Percentiles rank a stretch among this genome's conserved stretches.
Evolutionary conservation across 2,888 invertebrate genomes (phyloP).

Genomic region (Drosophila percnosoma): DNA sequence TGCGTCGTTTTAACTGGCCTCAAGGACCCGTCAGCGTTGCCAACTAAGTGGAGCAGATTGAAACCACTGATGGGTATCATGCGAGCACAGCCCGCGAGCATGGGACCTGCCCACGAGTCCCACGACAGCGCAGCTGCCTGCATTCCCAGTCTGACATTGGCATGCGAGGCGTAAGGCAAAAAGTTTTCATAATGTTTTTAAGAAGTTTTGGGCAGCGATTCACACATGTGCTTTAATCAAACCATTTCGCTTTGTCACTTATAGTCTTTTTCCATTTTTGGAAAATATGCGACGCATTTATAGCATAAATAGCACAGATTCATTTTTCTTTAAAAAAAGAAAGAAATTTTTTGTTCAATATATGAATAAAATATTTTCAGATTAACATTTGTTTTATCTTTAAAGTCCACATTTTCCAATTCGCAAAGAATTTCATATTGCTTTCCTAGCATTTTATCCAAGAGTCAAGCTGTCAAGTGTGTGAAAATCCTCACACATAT

Average conservation of each 20-base stretch:
- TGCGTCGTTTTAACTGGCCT: constrained; percentile 21
- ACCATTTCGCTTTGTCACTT: constrained; percentile 5
- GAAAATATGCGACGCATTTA: background rate
- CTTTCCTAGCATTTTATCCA: constrained; percentile 14
- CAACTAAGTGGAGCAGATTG: constrained; percentile 39
- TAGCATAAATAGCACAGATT: background rate
- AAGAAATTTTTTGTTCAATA: too few species aligned
- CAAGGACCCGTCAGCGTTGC: constrained; percentile 26
- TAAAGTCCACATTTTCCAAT: background rate
- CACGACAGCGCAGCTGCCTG: constrained; percentile 18
- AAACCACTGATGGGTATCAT: constrained; percentile 22
- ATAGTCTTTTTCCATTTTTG: background rate
- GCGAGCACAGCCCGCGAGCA: constrained; percentile 5
- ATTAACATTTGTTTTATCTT: background rate
- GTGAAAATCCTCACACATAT: constrained; percentile 1
- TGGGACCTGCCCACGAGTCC: background rate
- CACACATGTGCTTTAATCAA: background rate
- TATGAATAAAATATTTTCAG: background rate
- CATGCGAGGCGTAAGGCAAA: constrained; percentile 23
- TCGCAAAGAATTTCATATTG: constrained; percentile 10
- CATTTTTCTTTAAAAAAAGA: background rate
- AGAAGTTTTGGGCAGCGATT: constrained; percentile 3
- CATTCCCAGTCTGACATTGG: constrained; percentile 10
- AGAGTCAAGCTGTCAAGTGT: constrained; percentile 26
- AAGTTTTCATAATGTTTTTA: constrained; percentile 22